phyloP scores from a whole-genome alignment of 64 coral and sea anemone species.

The Trachythela sp. region DNA sequence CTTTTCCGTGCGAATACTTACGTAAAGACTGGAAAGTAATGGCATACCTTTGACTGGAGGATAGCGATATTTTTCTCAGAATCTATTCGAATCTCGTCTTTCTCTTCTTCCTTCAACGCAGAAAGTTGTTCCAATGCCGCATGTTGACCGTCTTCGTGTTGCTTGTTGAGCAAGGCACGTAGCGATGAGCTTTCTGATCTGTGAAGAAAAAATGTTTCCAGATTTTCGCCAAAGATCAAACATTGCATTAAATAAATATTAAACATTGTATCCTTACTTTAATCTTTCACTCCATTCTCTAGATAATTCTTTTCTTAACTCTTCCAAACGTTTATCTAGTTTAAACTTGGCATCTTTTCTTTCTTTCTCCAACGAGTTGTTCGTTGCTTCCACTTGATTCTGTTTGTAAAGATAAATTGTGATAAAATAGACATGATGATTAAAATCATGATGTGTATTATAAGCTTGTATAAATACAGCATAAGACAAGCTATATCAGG shows the following conservation, averaged over 20 bases:
- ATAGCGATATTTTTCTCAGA: slow-evolving; percentile 65
- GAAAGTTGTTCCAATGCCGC: slow-evolving; percentile 57
- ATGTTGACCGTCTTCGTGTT: slow-evolving; percentile 63
- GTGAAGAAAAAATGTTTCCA: neutral
- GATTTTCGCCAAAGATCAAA: neutral
- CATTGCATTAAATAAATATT: neutral
- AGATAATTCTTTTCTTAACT: slow-evolving; percentile 52
- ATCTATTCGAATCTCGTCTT: slow-evolving; percentile 61
- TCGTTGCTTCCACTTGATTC: neutral
- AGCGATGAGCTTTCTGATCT: slow-evolving; percentile 65
- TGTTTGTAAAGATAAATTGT: neutral
- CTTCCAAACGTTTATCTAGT: slow-evolving; percentile 53
- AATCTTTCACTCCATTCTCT: slow-evolving; percentile 70
- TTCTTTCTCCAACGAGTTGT: slow-evolving; percentile 19
- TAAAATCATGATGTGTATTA: too few species aligned
- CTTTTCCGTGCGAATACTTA: too few species aligned
- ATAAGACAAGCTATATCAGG: too few species aligned
- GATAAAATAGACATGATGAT: too few species aligned
- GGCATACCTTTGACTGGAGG: slow-evolving; percentile 52
- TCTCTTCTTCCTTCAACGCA: slow-evolving; percentile 58
- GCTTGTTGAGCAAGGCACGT: slow-evolving; percentile 62
- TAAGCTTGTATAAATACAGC: too few species aligned
- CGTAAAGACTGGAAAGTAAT: neutral
- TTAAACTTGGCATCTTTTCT: slow-evolving; percentile 49
- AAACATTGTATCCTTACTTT: slow-evolving; percentile 55